Evolutionary conservation across 2,113 vertebrate genomes (phyloP), one percentile per base, ranked within the genome.

Genomic region (Gila orcuttii): DNA sequence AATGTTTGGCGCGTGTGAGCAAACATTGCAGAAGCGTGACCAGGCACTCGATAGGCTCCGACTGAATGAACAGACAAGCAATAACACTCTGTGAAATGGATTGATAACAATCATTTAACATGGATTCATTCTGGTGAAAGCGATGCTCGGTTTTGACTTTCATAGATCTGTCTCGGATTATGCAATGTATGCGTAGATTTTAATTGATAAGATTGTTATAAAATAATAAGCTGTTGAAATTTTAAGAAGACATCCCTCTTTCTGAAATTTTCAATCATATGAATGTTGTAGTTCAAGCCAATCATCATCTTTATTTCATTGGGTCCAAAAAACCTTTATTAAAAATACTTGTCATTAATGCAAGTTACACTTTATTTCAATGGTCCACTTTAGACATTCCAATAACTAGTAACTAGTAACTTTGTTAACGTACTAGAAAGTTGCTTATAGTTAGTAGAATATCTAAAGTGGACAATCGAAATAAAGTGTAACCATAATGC

Each of bases 61-160:
- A 94, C 92, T 94, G 94, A 94, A 94, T 93, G 90, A 93, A 93
- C 93, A 94, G 91, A 93, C 94, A 94, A 93, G 93, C 94, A 94
- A 90, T 93, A 94, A 93, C 91, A 92, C 93, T 93, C 88, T 89
- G 90, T 93, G 90, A 92, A 92, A 93, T 91, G 90, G 90, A 92
- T 83, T 92, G 89, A 79, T 88, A 89, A 90, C 64, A 47, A 84
- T 89, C 86, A 60, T 86, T 88, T 91, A 90, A 89, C 91, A 78
- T 92, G 88, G 90, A 93, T 60, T 87, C 25, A 91, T 88, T 92
- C 45, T 87, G 88, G 83, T 82, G 90, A 89, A 92, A 93, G 90
- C 80, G 74, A 85, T 74, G 60, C 50, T 85, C 36, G 25, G 8
- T 55, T 69, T 33, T 57, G 79, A 50, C 79, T 86, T 36, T 23